Evolutionary conservation across 2,888 invertebrate species (phyloP).

Genomic region (Sialis fuliginosa): DNA sequence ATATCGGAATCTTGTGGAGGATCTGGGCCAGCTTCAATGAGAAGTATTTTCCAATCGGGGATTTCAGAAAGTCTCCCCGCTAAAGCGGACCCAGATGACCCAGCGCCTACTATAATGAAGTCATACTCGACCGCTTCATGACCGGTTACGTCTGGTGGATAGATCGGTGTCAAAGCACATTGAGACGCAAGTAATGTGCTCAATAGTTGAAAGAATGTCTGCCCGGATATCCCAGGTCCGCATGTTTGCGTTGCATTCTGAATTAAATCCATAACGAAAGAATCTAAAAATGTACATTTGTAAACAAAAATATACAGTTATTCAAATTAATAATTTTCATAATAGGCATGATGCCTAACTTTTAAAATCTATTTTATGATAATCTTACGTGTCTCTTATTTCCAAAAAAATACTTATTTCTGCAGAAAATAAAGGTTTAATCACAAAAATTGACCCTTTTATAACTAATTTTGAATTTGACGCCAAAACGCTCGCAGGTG

Average conservation of each 20-base stretch:
- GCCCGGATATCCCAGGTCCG: constrained; percentile 1
- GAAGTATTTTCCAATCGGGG: constrained; percentile 46
- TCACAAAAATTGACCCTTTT: too few relatives aligned
- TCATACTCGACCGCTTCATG: constrained; percentile 37
- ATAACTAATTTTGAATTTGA: too few relatives aligned
- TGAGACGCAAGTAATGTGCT: constrained; percentile 1
- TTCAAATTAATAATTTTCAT: too few relatives aligned
- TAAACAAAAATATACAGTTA: too few relatives aligned
- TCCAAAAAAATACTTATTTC: too few relatives aligned
- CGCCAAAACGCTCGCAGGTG: too few relatives aligned
- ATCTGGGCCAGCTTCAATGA: constrained; percentile 67
- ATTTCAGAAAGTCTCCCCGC: constrained; percentile 65
- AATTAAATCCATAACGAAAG: constrained; percentile 1
- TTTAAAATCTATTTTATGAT: too few relatives aligned
- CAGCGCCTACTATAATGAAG: constrained; percentile 65
- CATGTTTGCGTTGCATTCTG: background rate
- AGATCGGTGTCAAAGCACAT: constrained; percentile 1
- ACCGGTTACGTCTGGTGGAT: constrained; percentile 1
- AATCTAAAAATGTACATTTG: too few relatives aligned
- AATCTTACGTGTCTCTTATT: too few relatives aligned
- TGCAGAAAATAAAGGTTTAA: too few relatives aligned
- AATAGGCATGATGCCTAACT: too few relatives aligned
- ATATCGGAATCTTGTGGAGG: constrained; percentile 55
- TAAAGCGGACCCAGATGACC: constrained; percentile 64
- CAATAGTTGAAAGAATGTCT: constrained; percentile 1